Percentiles rank a stretch among this genome's conserved stretches.
phyloP scores from a whole-genome alignment of 1,140 invertebrate genomes.

The Drosophila nikananu region DNA sequence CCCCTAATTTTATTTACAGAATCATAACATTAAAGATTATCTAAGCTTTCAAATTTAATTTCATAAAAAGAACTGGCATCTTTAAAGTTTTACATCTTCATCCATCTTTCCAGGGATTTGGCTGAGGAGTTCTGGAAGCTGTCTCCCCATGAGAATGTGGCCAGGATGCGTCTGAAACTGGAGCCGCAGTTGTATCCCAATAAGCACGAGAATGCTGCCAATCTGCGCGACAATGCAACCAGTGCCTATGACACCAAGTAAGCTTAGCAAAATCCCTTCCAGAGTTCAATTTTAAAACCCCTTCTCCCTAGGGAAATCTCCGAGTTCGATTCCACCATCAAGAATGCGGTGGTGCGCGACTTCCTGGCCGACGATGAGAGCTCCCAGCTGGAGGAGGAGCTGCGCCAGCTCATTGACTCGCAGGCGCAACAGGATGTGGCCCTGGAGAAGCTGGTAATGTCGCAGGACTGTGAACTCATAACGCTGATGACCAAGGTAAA shows the following conservation, averaged over 20 bases:
- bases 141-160: conserved; percentile 88
- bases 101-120: conserved; percentile 60
- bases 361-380: conserved; percentile 82
- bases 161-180: conserved; percentile 89
- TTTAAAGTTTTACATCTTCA: not conserved
- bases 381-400: conserved; percentile 76
- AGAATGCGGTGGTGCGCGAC: conserved; percentile 80
- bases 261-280: not conserved
- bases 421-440: conserved; percentile 80
- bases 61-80: not conserved
- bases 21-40: not conserved
- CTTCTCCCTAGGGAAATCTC: conserved; percentile 64
- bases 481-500: conserved; percentile 88
- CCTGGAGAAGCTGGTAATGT: conserved; percentile 87
- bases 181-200: conserved; percentile 87
- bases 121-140: conserved; percentile 87
- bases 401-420: conserved; percentile 71
- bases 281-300: not conserved
- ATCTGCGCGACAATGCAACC: conserved; percentile 88
- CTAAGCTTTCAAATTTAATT: not conserved
- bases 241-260: conserved; percentile 82
- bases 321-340: conserved; percentile 82
- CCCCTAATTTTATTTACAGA: not conserved
- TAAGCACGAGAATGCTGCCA: conserved; percentile 88
- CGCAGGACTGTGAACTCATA: conserved; percentile 89